A percentile compares a stretch with the other conserved stretches of the same genome.
phyloP scores from a whole-genome alignment of 1,140 invertebrate genomes.

The Geopemphigus sp. region DNA sequence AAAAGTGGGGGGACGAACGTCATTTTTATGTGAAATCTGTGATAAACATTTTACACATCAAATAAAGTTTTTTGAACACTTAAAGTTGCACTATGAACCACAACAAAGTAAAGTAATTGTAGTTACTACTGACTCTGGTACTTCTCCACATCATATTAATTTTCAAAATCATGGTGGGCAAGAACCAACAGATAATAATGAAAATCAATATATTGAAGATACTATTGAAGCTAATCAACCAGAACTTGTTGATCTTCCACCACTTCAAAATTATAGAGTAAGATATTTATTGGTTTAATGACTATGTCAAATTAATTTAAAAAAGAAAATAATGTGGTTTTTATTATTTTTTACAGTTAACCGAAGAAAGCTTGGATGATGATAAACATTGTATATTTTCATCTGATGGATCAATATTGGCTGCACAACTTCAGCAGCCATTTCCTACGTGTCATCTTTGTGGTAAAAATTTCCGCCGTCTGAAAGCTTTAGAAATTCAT shows the following conservation, averaged over 20 bases:
- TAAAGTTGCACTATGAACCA: slow-evolving; percentile 77
- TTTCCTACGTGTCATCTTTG: slow-evolving; percentile 59
- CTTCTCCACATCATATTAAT: slow-evolving; percentile 35
- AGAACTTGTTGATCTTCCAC: slow-evolving; percentile 23
- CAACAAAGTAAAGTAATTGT: slow-evolving; percentile 46
- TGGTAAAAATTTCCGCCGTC: slow-evolving; percentile 64
- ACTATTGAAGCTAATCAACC: slow-evolving; percentile 1
- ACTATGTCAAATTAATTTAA: background rate
- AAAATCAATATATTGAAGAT: slow-evolving; percentile 34
- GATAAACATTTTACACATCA: slow-evolving; percentile 65
- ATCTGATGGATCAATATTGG: slow-evolving; percentile 37
- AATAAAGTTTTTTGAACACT: slow-evolving; percentile 75
- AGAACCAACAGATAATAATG: slow-evolving; percentile 28
- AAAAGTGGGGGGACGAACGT: slow-evolving; percentile 9
- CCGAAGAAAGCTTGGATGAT: slow-evolving; percentile 25
- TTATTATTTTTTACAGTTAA: slow-evolving; percentile 12
- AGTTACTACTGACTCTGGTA: slow-evolving; percentile 40
- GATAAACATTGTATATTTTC: slow-evolving; percentile 43
- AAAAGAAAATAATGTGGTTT: too few species aligned
- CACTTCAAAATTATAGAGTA: slow-evolving; percentile 31
- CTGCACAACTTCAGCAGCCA: slow-evolving; percentile 35
- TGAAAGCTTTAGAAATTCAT: slow-evolving; percentile 67
- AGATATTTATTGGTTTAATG: background rate
- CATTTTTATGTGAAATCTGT: slow-evolving; percentile 69
- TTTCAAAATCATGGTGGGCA: slow-evolving; percentile 16